Evolutionary conservation across 2,888 invertebrate species (phyloP).

Genomic region (Gastrophysa polygoni): DNA sequence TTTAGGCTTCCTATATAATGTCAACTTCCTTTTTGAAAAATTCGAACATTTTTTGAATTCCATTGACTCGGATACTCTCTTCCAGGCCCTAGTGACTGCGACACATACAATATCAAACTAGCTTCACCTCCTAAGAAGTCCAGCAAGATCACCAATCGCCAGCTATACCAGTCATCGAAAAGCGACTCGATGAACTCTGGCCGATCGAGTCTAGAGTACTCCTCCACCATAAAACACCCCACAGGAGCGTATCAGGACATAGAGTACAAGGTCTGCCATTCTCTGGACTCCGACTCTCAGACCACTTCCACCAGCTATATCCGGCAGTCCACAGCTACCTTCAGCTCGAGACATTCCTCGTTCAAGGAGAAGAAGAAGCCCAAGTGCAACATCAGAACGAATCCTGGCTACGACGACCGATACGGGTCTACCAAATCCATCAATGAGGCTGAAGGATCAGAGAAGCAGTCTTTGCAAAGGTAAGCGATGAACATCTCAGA

Average conservation of each 20-base stretch:
- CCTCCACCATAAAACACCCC: constrained; percentile 54
- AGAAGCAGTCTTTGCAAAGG: constrained; percentile 48
- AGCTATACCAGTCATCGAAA: constrained; percentile 52
- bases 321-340: constrained; percentile 41
- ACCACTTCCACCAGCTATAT: constrained; percentile 43
- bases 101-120: constrained; percentile 51
- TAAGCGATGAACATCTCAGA: constrained; percentile 15
- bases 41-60: not conserved
- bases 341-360: constrained; percentile 50
- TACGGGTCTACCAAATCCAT: constrained; percentile 54
- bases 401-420: constrained; percentile 64
- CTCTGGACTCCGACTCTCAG: constrained; percentile 52
- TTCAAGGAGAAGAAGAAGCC: constrained; percentile 54
- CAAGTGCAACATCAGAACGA: constrained; percentile 63
- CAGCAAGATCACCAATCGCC: constrained; percentile 44
- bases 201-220: constrained; percentile 54
- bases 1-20: no score
- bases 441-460: constrained; percentile 57
- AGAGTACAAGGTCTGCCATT: constrained; percentile 56
- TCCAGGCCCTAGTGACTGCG: constrained; percentile 46
- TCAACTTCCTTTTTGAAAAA: no score
- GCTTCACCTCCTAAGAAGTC: constrained; percentile 51
- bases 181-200: constrained; percentile 53
- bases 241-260: constrained; percentile 54
- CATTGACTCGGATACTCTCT: not conserved